phyloP scores from a whole-genome alignment of 2,797 vertebrate genomes.

The Pseudomugil tenellus region DNA sequence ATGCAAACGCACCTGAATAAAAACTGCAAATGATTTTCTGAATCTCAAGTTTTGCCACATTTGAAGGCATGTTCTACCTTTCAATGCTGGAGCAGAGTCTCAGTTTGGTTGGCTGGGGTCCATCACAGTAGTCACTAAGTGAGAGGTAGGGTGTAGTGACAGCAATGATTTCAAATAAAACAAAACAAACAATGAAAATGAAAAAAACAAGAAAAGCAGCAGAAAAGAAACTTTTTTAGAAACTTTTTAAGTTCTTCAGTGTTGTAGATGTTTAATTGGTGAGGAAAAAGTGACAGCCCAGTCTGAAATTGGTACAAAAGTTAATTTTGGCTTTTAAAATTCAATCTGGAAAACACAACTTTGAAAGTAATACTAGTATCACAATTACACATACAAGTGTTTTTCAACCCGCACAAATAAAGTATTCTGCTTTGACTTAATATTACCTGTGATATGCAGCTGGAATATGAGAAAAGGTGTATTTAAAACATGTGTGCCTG shows the following conservation, averaged over 20 bases:
- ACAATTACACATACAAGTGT: not conserved
- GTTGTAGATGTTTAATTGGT: not conserved
- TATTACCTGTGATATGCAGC: not conserved
- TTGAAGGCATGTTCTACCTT: not conserved
- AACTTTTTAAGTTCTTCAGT: not conserved
- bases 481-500: not conserved
- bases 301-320: not conserved
- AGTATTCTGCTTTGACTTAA: not conserved
- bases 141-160: no score
- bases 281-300: not conserved
- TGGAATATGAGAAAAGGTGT: not conserved
- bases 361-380: not conserved
- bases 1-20: not conserved
- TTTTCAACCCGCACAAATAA: not conserved
- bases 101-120: no score
- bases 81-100: no score
- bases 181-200: no score
- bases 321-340: not conserved
- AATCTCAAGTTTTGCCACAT: not conserved
- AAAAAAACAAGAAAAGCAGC: no score
- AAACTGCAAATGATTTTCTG: not conserved
- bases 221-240: no score
- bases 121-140: no score
- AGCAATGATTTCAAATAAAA: no score
- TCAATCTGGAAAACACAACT: not conserved